Evolutionary conservation across 1,140 invertebrate genomes (phyloP).

Genomic region (Acromyrmex charruanus): DNA sequence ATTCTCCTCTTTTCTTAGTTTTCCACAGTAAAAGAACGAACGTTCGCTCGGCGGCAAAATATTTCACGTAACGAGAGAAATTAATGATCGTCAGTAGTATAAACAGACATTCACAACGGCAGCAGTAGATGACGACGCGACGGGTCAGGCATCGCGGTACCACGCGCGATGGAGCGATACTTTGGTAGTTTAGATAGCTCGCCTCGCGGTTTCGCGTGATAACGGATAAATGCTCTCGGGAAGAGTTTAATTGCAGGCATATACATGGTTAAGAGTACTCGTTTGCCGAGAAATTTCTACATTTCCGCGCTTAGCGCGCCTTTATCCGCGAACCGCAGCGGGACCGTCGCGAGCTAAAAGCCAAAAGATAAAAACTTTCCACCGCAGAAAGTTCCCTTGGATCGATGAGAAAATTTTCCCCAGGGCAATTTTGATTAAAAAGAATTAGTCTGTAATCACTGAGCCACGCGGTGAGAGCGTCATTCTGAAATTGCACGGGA

Average conservation of each 20-base stretch:
- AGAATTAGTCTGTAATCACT: not conserved
- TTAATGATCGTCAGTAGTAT: conserved; percentile 40
- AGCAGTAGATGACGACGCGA: conserved; percentile 47
- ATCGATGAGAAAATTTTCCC: not conserved
- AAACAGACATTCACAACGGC: not conserved
- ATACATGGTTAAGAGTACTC: conserved; percentile 7
- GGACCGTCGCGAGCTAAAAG: not conserved
- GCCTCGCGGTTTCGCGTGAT: conserved; percentile 34
- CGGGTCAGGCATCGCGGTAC: conserved; percentile 29
- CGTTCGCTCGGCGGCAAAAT: not conserved
- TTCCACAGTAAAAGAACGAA: not conserved
- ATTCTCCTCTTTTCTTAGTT: not conserved
- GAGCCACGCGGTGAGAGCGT: not conserved
- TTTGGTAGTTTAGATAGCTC: conserved; percentile 16
- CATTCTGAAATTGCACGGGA: conserved; percentile 8
- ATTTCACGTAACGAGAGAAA: conserved; percentile 13
- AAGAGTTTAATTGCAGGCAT: conserved; percentile 53
- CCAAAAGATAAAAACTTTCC: not conserved
- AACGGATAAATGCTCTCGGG: conserved; percentile 38
- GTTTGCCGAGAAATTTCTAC: not conserved
- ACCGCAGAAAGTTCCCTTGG: not conserved
- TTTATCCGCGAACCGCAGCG: conserved; percentile 12
- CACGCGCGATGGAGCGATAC: conserved; percentile 10
- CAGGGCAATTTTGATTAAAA: conserved; percentile 5
- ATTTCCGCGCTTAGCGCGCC: not conserved